Conservation (phyloP, 2,888 invertebrate species). For the Archaeoteleia sp. region DNA sequence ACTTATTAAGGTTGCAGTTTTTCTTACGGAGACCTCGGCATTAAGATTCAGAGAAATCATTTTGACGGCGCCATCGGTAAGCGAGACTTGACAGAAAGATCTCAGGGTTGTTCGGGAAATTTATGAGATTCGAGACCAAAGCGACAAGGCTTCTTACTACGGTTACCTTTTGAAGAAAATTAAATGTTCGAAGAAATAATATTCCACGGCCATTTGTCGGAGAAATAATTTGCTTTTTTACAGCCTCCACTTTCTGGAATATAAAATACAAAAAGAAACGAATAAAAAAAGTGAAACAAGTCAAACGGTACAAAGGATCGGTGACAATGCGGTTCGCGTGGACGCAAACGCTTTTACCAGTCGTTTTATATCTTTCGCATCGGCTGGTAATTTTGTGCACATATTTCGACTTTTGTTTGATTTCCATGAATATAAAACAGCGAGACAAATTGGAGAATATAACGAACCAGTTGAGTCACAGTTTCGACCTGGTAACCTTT, state of each 20-base stretch:
- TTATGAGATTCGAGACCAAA: conserved; percentile 45
- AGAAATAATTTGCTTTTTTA: conserved; percentile 23
- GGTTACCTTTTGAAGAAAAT: conserved; percentile 45
- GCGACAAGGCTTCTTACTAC: conserved; percentile 26
- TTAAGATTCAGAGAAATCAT: conserved; percentile 33
- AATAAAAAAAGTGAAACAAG: conserved; percentile 10
- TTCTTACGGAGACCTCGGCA: conserved; percentile 27
- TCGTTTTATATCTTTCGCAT: conserved; percentile 15
- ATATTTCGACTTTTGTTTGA: conserved; percentile 48
- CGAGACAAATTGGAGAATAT: conserved; percentile 45
- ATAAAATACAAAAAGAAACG: conserved; percentile 14
- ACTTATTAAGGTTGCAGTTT: conserved; percentile 44
- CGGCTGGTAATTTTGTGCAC: conserved; percentile 30
- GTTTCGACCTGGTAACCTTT: conserved; percentile 31
- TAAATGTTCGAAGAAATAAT: conserved; percentile 49
- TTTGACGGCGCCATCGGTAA: conserved; percentile 51
- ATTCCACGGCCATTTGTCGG: conserved; percentile 13
- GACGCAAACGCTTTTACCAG: conserved; percentile 14
- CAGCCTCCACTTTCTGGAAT: conserved; percentile 7
- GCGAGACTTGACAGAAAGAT: conserved; percentile 46
- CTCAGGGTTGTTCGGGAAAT: conserved; percentile 48
- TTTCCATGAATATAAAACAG: conserved; percentile 51
- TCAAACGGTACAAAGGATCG: conserved; percentile 7
- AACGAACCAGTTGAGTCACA: conserved; percentile 29
- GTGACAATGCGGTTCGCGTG: conserved; percentile 21